Evolutionary conservation across 2,113 vertebrate species (phyloP), one percentile per base, ranked within the genome.

Genomic region (Channa maculata): DNA sequence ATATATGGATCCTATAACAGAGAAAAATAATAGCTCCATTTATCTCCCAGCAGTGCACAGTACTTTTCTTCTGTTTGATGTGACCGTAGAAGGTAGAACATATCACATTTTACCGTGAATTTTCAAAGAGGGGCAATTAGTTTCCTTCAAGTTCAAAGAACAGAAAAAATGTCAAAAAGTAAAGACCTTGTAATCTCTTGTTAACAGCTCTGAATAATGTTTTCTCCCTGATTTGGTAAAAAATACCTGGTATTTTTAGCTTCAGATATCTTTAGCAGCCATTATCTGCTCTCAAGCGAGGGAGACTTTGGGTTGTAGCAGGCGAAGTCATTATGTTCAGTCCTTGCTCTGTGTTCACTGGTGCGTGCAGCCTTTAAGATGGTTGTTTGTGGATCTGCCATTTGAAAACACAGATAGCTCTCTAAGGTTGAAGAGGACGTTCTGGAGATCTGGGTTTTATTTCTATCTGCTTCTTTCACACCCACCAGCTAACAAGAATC

Each of bases 381-480:
- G 36, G 34, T 45, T 33, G 48, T 75, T 82, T 77, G 82, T 46
- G 34, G 5, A 9, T 66, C 60, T 83, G 71, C 43, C 68, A 48
- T 77, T 80, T 45, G 75, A 37, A 51, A 50, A 49, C 46, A 2
- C 53, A 70, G 45, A 55, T 4, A 44, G 76, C 77, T 53, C 67
- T 68, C 49, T 4, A n/a, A 51, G 69, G 50, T 61, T 81, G 60
- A 73, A 58, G 54, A 57, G 70, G 60, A 73, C 43, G 8, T 86
- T 84, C 46, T 82, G 53, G 46, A 8, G 15, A 84, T 77, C 58
- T 71, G 36, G 1, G 39, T 84, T 71, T 65, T 69, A 69, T 75
- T 52, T 45, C 4, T 15, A 38, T 41, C 38, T 38, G 6, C 6
- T 4, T 34, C 5, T 77, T 8, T 41, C 3, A 37, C 58, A 54